phyloP scores from a whole-genome alignment of 2,888 invertebrate genomes.

The Chalcosyrphus nemorum region DNA sequence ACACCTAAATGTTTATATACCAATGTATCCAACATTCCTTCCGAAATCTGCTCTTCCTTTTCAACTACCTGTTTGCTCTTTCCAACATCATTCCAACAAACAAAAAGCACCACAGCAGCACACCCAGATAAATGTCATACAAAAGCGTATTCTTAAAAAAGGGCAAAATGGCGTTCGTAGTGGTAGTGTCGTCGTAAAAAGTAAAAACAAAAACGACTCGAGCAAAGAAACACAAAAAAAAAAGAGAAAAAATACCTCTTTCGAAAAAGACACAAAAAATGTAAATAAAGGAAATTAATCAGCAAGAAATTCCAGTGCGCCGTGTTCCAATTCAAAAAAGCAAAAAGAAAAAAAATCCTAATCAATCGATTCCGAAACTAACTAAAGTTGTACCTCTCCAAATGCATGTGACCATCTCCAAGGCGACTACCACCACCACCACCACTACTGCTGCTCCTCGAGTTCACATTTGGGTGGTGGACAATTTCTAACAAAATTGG shows the following conservation, averaged over 20 bases:
- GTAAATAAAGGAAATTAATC: slow-evolving; percentile 66
- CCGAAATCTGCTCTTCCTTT: neutral
- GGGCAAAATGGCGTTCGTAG: slow-evolving; percentile 78
- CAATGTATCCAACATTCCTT: neutral
- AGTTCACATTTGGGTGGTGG: too few relatives aligned
- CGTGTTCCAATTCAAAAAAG: slow-evolving; percentile 54
- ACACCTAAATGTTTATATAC: too few relatives aligned
- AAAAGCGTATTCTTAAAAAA: slow-evolving; percentile 75
- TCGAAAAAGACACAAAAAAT: slow-evolving; percentile 62
- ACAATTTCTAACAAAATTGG: slow-evolving; percentile 47
- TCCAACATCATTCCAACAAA: slow-evolving; percentile 51
- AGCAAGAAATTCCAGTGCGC: slow-evolving; percentile 59
- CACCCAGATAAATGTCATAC: slow-evolving; percentile 74
- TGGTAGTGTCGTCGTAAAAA: slow-evolving; percentile 64
- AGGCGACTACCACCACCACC: slow-evolving; percentile 47
- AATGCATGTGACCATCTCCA: slow-evolving; percentile 55
- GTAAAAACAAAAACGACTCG: slow-evolving; percentile 59
- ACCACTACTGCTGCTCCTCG: slow-evolving; percentile 35
- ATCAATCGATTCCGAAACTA: slow-evolving; percentile 41
- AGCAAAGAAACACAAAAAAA: too few relatives aligned
- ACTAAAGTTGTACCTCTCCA: slow-evolving; percentile 27
- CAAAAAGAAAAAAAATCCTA: too few relatives aligned
- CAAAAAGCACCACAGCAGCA: slow-evolving; percentile 51
- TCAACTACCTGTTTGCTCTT: slow-evolving; percentile 50
- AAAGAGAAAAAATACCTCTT: slow-evolving; percentile 45